Conservation (phyloP, 2,113 vertebrate species). For the Toxotes chatareus region DNA sequence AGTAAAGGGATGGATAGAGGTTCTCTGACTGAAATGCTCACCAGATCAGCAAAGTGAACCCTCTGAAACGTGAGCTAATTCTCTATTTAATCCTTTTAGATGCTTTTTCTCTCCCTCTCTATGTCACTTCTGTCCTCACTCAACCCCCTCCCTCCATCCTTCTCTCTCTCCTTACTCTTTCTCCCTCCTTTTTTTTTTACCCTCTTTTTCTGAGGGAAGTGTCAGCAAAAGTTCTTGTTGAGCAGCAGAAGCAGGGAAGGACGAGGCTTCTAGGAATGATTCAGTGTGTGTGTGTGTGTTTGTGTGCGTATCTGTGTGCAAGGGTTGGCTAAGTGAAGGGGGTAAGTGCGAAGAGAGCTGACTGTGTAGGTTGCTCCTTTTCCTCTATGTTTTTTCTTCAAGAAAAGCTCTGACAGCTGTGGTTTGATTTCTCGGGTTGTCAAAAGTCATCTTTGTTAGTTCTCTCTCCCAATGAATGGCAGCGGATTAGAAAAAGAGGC, state of each 20-base stretch:
- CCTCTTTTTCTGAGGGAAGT: constrained; percentile 52
- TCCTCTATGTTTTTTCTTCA: constrained; percentile 51
- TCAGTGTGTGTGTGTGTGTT: constrained; percentile 41
- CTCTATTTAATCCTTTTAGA: constrained; percentile 84
- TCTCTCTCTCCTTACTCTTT: constrained; percentile 44
- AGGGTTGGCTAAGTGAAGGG: constrained; percentile 60
- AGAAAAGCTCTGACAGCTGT: constrained; percentile 78
- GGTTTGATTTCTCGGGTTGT: constrained; percentile 81
- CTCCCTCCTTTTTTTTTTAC: constrained; percentile 28
- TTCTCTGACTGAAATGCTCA: constrained; percentile 80
- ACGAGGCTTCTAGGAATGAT: constrained; percentile 48
- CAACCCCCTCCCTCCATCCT: constrained; percentile 39
- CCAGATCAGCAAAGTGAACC: constrained; percentile 81
- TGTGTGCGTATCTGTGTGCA: constrained; percentile 29
- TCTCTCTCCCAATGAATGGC: constrained; percentile 73
- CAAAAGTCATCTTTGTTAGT: constrained; percentile 84
- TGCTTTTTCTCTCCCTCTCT: constrained; percentile 62
- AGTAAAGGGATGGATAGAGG: constrained; percentile 57
- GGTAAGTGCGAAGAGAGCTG: constrained; percentile 70
- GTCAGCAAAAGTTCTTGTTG: constrained; percentile 79
- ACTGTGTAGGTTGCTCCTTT: constrained; percentile 76
- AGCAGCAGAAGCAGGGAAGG: constrained; percentile 53
- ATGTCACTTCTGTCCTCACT: constrained; percentile 61
- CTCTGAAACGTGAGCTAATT: constrained; percentile 83
- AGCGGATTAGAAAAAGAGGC: constrained; percentile 77